A percentile compares a stretch with the other conserved stretches of the same genome.
Conservation (phyloP, 2,888 invertebrate genomes). For the Macrosiphum euphorbiae region DNA sequence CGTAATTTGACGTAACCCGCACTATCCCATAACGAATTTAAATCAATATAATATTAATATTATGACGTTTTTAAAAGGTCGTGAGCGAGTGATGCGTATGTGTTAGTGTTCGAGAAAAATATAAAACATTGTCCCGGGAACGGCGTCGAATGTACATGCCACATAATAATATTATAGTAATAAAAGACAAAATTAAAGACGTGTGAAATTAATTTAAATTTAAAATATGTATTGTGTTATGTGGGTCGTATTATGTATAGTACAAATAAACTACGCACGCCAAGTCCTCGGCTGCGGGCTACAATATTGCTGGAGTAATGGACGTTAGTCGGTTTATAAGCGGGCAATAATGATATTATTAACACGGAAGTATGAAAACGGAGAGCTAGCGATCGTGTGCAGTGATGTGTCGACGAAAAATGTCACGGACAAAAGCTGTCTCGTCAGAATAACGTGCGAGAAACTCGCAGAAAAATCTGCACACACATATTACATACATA, state of each 20-base stretch:
- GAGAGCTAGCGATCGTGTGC: not conserved
- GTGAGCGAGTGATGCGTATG: not conserved
- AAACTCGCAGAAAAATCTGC: not conserved
- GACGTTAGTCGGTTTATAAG: not conserved
- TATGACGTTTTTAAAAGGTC: conserved; percentile 20
- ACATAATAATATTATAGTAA: not conserved
- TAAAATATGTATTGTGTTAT: not conserved
- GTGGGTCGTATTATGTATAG: no score
- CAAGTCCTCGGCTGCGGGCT: not conserved
- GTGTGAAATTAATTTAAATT: not conserved
- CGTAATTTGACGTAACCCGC: not conserved
- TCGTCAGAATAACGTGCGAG: not conserved
- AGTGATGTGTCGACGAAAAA: not conserved
- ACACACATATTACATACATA: not conserved
- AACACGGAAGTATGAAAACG: not conserved
- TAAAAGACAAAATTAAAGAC: not conserved
- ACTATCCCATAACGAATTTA: not conserved
- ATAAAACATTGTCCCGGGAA: not conserved
- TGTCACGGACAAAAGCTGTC: not conserved
- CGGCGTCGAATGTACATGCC: not conserved
- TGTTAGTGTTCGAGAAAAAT: not conserved
- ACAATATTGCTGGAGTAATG: not conserved
- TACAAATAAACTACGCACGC: not conserved
- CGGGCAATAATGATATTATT: not conserved
- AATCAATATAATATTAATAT: conserved; percentile 1